phyloP scores from a whole-genome alignment of 1,140 invertebrate genomes.

The Drosophila trapezifrons region DNA sequence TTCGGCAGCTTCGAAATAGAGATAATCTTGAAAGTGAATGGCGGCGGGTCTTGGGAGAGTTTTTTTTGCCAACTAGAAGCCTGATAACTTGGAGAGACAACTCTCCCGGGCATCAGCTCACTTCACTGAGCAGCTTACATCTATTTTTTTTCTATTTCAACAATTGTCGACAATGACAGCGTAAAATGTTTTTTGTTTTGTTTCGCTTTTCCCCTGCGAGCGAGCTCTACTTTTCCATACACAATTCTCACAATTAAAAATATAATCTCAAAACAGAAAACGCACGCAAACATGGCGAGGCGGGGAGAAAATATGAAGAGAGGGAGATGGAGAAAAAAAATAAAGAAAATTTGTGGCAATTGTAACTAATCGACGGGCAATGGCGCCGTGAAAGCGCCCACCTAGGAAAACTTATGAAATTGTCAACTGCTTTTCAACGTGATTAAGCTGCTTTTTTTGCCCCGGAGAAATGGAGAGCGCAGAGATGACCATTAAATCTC shows the following conservation, averaged over 20 bases:
- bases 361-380: slow-evolving; percentile 77
- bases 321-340: slow-evolving; percentile 26
- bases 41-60: slow-evolving; percentile 14
- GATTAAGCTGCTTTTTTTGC: slow-evolving; percentile 63
- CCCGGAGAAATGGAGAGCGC: slow-evolving; percentile 21
- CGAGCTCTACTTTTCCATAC: slow-evolving; percentile 61
- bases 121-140: slow-evolving; percentile 31
- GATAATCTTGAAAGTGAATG: slow-evolving; percentile 71
- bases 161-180: slow-evolving; percentile 78
- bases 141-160: slow-evolving; percentile 41
- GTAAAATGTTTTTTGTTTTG: slow-evolving; percentile 58
- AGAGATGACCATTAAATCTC: slow-evolving; percentile 64
- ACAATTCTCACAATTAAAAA: slow-evolving; percentile 81
- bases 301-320: slow-evolving; percentile 28
- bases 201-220: slow-evolving; percentile 40
- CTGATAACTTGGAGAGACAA: slow-evolving; percentile 6
- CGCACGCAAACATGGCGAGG: slow-evolving; percentile 23
- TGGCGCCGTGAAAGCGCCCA: slow-evolving; percentile 75
- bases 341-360: slow-evolving; percentile 76
- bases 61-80: slow-evolving; percentile 14
- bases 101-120: slow-evolving; percentile 6
- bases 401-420: slow-evolving; percentile 74
- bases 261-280: slow-evolving; percentile 62
- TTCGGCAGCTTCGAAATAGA: slow-evolving; percentile 35
- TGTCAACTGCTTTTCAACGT: slow-evolving; percentile 79